Conservation (phyloP, 1,140 invertebrate species). For the Phymastichus coffea region DNA sequence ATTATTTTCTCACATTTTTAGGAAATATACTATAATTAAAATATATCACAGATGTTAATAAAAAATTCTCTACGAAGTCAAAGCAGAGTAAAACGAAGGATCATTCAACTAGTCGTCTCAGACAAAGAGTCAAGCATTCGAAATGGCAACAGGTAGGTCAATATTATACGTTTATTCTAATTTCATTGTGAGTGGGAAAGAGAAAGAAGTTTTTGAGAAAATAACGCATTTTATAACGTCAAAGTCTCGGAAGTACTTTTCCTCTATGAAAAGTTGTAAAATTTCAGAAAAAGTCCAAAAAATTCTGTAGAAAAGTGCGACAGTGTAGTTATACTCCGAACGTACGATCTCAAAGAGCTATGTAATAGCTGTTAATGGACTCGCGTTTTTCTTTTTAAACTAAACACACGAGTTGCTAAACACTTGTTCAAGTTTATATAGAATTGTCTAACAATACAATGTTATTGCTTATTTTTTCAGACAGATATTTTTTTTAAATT, state of each 20-base stretch:
- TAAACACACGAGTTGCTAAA: no score
- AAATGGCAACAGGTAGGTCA: constrained; percentile 30
- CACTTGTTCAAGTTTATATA: no score
- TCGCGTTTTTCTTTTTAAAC: no score
- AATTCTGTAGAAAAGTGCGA: constrained; percentile 26
- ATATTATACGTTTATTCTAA: no score
- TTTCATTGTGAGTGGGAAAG: background rate
- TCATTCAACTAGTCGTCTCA: constrained; percentile 26
- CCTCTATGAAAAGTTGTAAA: constrained; percentile 26
- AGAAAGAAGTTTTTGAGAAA: background rate
- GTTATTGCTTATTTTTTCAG: background rate
- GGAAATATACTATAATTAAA: constrained; percentile 53
- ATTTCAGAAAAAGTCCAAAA: constrained; percentile 27
- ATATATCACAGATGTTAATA: constrained; percentile 56
- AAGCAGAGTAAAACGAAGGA: constrained; percentile 37
- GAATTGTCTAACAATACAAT: no score
- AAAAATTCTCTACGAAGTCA: constrained; percentile 45
- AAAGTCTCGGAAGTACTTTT: constrained; percentile 27
- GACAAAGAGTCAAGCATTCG: constrained; percentile 30
- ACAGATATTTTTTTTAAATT: background rate
- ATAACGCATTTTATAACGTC: constrained; percentile 11
- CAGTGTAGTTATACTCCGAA: constrained; percentile 7
- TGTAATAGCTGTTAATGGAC: no score
- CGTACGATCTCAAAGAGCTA: background rate
- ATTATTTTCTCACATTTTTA: constrained; percentile 32